A percentile compares a stretch with the other conserved stretches of the same genome.
Evolutionary conservation across 2,888 invertebrate genomes (phyloP).

Genomic region (Synergus itoensis): DNA sequence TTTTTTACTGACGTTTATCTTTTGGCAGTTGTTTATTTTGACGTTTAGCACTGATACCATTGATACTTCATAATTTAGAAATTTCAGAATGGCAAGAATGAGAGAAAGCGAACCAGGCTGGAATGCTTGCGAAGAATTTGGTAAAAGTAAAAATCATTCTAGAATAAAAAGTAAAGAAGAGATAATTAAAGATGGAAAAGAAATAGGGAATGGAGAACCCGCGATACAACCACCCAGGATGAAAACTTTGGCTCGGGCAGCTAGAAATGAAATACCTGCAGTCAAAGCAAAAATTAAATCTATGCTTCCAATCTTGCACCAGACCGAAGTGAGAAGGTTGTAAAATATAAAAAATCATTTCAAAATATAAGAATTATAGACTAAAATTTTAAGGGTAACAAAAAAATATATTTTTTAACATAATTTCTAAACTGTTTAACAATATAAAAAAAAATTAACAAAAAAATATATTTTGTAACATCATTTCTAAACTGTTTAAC

Average conservation of each 20-base stretch:
- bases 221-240: constrained; percentile 34
- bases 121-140: not conserved
- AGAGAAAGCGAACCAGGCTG: not conserved
- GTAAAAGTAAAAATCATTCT: not conserved
- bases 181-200: not conserved
- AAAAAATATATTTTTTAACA: too few relatives aligned
- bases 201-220: not conserved
- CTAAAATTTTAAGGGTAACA: too few relatives aligned
- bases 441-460: too few relatives aligned
- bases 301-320: constrained; percentile 71
- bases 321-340: constrained; percentile 75
- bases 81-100: not conserved
- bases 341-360: not conserved
- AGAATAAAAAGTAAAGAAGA: not conserved
- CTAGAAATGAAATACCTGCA: constrained; percentile 59
- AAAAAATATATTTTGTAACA: too few relatives aligned
- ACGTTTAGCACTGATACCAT: not conserved
- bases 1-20: too few relatives aligned
- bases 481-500: too few relatives aligned
- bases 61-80: not conserved
- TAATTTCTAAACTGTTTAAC: too few relatives aligned
- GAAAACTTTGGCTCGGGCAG: constrained; percentile 61
- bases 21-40: not conserved
- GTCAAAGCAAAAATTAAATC: constrained; percentile 68
- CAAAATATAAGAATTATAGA: too few relatives aligned